These are phyloP conservation scores for Orycteropus afer DNA, from an alignment of 2,113 vertebrate species.

Conservation along the genomic window DNA sequence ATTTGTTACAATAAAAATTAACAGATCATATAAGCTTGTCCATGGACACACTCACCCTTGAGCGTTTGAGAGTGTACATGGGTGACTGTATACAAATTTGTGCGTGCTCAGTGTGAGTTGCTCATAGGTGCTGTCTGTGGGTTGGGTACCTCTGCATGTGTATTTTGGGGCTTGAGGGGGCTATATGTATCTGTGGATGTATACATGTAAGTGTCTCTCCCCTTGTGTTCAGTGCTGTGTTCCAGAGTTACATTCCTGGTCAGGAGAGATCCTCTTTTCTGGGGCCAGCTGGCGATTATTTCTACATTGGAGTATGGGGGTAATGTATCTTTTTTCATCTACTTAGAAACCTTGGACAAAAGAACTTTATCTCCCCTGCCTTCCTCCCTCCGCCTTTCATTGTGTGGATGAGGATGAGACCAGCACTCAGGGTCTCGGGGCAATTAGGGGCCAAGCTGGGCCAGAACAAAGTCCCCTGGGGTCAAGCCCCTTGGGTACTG, in stretches of 20 bases:
- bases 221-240: background rate
- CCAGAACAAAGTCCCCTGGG: background rate
- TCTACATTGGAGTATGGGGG: background rate
- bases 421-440: background rate
- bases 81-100: background rate
- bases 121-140: background rate
- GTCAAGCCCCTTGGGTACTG: background rate
- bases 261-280: background rate
- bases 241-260: background rate
- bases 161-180: background rate
- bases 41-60: background rate
- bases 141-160: background rate
- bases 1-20: background rate
- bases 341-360: background rate
- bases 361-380: background rate
- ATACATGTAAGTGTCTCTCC: background rate
- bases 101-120: background rate
- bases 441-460: background rate
- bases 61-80: background rate
- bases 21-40: background rate
- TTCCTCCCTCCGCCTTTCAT: accelerated
- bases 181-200: background rate
- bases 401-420: background rate
- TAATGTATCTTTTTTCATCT: background rate
- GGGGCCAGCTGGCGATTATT: background rate